These are phyloP conservation scores for Zoanthus sociatus DNA, from an alignment of 92 coral and sea anemone genomes.

Conservation along the genomic window DNA sequence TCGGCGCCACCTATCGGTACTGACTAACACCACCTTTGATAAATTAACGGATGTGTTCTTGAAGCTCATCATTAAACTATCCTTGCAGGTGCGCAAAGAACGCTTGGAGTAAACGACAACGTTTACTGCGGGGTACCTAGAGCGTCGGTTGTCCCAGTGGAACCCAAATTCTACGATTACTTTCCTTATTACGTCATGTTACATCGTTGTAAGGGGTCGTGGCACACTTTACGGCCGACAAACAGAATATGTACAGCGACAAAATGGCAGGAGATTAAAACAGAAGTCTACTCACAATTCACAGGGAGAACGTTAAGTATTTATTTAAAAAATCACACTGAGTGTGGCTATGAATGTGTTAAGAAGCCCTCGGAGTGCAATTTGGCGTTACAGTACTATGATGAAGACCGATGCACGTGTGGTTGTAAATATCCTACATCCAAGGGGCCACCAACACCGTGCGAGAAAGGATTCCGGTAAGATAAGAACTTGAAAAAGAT, in stretches of 20 bases:
- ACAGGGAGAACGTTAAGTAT: neutral
- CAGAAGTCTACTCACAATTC: conserved; percentile 30
- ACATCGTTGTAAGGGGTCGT: conserved; percentile 71
- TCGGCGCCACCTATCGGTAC: too few species aligned
- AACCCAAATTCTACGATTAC: conserved; percentile 20
- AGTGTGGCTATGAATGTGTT: conserved; percentile 59
- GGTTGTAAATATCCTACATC: conserved; percentile 62
- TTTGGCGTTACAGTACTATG: conserved; percentile 45
- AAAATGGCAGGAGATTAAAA: conserved; percentile 46
- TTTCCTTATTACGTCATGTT: conserved; percentile 66
- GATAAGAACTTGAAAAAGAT: neutral
- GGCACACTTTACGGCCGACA: conserved; percentile 31
- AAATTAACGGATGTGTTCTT: too few species aligned
- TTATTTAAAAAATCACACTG: conserved; percentile 65
- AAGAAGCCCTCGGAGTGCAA: conserved; percentile 48
- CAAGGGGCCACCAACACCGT: conserved; percentile 63
- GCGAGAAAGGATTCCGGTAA: conserved; percentile 63
- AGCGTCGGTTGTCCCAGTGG: conserved; percentile 63
- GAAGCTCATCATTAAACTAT: too few species aligned
- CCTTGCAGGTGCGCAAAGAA: neutral
- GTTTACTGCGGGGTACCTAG: conserved; percentile 45
- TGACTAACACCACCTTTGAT: too few species aligned
- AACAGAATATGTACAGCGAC: conserved; percentile 40
- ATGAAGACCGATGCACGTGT: conserved; percentile 51
- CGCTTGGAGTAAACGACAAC: conserved; percentile 28